Evolutionary conservation across 2,797 vertebrate species (phyloP).

Genomic region (Morelia viridis): DNA sequence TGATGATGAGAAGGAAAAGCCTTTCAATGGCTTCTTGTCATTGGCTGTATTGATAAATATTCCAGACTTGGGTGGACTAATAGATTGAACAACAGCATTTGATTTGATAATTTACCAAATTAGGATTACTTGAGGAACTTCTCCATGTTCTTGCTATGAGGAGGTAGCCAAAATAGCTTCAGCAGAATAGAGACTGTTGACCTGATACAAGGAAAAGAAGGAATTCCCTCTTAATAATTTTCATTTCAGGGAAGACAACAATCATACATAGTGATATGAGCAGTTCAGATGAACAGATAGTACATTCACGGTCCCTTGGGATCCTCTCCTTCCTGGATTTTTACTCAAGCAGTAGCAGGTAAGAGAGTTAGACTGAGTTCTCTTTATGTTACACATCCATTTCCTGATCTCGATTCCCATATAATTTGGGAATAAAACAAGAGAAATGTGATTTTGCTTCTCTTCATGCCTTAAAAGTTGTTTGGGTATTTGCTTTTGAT

Average conservation of each 20-base stretch:
- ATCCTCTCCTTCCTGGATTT: neutral
- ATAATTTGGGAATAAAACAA: neutral
- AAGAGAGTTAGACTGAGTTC: neutral
- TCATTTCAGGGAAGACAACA: conserved; percentile 38
- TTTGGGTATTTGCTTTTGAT: neutral
- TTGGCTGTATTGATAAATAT: neutral
- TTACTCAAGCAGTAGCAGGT: neutral
- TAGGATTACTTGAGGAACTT: neutral
- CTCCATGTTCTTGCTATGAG: neutral
- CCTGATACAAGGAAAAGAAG: neutral
- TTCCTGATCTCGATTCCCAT: neutral
- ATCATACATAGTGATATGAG: accelerated
- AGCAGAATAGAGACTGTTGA: neutral
- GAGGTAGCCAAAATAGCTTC: neutral
- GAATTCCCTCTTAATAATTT: neutral
- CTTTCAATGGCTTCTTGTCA: neutral
- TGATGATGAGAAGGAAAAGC: neutral
- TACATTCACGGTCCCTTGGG: neutral
- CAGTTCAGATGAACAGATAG: neutral
- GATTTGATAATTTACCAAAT: neutral
- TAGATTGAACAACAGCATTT: neutral
- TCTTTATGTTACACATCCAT: neutral
- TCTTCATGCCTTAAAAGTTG: neutral
- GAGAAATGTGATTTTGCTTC: neutral
- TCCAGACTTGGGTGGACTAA: neutral